Base-by-base conservation (phyloP, 92 coral and sea anemone species). In the Zoanthus sociatus region DNA sequence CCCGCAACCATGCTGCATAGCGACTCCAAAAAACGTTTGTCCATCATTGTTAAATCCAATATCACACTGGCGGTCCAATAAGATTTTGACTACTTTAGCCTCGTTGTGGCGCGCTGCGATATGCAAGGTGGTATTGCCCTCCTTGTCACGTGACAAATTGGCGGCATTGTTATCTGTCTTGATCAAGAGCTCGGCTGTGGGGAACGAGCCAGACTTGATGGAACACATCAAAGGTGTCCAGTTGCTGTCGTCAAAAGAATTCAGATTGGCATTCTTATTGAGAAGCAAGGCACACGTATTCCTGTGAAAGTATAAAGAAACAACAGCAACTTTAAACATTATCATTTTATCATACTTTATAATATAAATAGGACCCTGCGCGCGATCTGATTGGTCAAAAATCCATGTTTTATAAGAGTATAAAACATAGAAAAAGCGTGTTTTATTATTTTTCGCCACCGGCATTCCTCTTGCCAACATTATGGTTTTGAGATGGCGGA, bases 191-290 rank as follows among this genome's bases (percentile, higher is more conserved):
- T 90, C 55, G 4, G 76, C 84, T 45, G 84, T 61, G n/a, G 46
- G 58, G 53, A 7, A 81, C 44, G 92, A 78, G 48, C 95, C 95
- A 0, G 90, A 88, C 48, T 70, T 76, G 11, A 92, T 71, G 6
- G 98, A 93, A 78, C 81, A 90, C 69, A 94, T 82, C 21, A 94
- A 77, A 9, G 98, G 98, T 64, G 98, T 92, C 91, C 92, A 92
- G 72, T 78, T 61, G 20, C 78, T 83, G 67, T 72, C 64, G 84
- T 93, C 95, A 47, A 71, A 31, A 18, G 74, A 53, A 81, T 92
- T 89, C 12, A 90, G 75, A 6, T 94, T 89, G 26, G 94, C 94
- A 9, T 93, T 95, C 87, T 86, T 85, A 73, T 87, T 87, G 4
- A 93, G 42, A 31, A 94, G 90, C 9, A 84, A 37, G 20, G 84